Evolutionary conservation across 2,113 vertebrate species (phyloP), one percentile per base, ranked within the genome.

Genomic region (Erinaceus europaeus): DNA sequence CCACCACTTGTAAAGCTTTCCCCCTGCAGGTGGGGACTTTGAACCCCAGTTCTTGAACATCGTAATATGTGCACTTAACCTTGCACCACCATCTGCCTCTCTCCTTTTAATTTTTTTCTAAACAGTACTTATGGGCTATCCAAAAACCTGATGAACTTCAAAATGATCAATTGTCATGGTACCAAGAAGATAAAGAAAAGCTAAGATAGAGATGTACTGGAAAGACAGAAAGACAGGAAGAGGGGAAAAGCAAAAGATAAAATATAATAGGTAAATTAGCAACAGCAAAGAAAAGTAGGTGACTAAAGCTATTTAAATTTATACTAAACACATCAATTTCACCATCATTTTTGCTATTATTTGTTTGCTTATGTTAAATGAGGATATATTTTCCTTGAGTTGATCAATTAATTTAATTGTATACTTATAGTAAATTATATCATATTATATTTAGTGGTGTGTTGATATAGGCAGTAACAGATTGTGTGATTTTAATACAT

Each of bases 91-190:
- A n/a, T n/a, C n/a, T n/a, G n/a, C n/a, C n/a, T n/a, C n/a, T n/a
- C 89, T 95, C 89, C 90, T 92, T 91, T 20, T 59, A 87, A 94
- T 96, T 93, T 89, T 0, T 92, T 13, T 93, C 88, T 61, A 57
- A 71, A 77, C 50, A 86, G 90, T 90, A 95, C 72, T 91, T 91
- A 38, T 73, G 85, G 32, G 36, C 91, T 72, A 92, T 90, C 29
- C 84, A 95, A 85, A 34, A 94, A 84, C 3, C 9, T 73, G 18
- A 53, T 52, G 46, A 85, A 7, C 13, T 11, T 21, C 40, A 53
- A 79, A 34, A 85, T 68, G 83, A 67, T 17, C 32, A 48, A 48
- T 85, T 74, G 68, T 5, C 64, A 61, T 6, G 21, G 17, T 71
- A 87, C 57, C 32, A 72, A 10, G 90, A 86, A 79, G 21, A 90